phyloP scores from a whole-genome alignment of 2,888 invertebrate genomes.

The Tineola bisselliella region DNA sequence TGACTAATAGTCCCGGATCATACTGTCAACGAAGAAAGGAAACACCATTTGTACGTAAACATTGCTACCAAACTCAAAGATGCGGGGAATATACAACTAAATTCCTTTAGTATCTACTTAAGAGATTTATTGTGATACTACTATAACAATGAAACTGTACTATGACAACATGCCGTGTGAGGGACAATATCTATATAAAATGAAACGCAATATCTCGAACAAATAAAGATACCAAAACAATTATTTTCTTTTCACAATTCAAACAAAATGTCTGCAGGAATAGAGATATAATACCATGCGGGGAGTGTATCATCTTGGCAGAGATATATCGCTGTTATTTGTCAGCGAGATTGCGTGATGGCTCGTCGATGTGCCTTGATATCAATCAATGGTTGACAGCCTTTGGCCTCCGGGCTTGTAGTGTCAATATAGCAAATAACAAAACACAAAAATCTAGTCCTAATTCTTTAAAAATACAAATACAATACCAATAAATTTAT shows the following conservation, averaged over 20 bases:
- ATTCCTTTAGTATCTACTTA: no score
- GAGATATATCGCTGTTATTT: constrained; percentile 58
- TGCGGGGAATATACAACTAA: background rate
- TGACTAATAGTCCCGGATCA: constrained; percentile 26
- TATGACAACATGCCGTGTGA: no score
- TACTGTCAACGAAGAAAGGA: constrained; percentile 26
- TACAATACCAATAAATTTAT: background rate
- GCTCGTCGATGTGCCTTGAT: constrained; percentile 22
- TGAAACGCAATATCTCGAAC: background rate
- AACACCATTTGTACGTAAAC: constrained; percentile 25
- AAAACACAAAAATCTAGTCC: background rate
- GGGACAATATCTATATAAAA: no score
- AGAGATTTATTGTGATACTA: background rate
- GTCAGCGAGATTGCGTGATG: constrained; percentile 20
- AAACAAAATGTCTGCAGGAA: background rate
- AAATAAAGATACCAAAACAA: background rate
- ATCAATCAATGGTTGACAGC: constrained; percentile 50
- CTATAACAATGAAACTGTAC: no score
- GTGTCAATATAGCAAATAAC: constrained; percentile 26
- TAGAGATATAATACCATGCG: background rate
- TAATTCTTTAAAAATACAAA: background rate
- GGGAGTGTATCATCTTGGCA: constrained; percentile 43
- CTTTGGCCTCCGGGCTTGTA: constrained; percentile 34
- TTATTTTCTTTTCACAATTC: constrained; percentile 3
- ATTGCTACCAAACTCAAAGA: background rate